Percentiles rank a stretch among this genome's conserved stretches.
Conservation (phyloP, 1,140 invertebrate genomes). For the Brachionus koreanus region DNA sequence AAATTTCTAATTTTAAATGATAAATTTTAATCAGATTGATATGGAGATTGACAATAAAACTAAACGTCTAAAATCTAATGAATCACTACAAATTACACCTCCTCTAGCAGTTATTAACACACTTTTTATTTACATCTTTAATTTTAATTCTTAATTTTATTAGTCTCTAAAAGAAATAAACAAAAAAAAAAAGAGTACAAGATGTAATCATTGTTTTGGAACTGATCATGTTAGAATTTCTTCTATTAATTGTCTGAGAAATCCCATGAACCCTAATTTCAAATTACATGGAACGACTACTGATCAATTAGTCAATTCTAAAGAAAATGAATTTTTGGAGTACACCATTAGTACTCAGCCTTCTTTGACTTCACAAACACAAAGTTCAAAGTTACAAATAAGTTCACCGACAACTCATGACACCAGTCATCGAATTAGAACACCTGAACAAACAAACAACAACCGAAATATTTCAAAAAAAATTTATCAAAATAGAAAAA, state of each 20-base stretch:
- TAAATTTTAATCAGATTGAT: too few species aligned
- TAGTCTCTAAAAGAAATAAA: neutral
- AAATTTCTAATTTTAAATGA: too few species aligned
- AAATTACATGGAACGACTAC: neutral
- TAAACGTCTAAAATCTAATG: constrained; percentile 14
- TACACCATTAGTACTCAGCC: neutral
- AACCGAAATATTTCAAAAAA: neutral
- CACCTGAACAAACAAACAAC: neutral
- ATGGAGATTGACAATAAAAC: neutral
- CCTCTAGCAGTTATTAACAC: neutral
- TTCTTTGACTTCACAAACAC: neutral
- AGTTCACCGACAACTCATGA: neutral
- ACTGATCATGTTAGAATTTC: constrained; percentile 3
- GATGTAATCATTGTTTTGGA: neutral
- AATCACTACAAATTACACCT: neutral
- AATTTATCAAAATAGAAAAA: neutral
- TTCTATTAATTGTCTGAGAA: neutral
- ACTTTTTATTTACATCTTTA: neutral
- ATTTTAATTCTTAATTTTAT: neutral
- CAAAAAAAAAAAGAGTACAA: neutral
- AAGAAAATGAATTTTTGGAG: neutral
- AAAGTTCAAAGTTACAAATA: neutral
- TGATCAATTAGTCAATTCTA: neutral
- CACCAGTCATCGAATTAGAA: neutral
- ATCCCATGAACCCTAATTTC: neutral